These are phyloP conservation scores for Cotesia typhae DNA, from an alignment of 1,140 invertebrate genomes.

Conservation along the genomic window DNA sequence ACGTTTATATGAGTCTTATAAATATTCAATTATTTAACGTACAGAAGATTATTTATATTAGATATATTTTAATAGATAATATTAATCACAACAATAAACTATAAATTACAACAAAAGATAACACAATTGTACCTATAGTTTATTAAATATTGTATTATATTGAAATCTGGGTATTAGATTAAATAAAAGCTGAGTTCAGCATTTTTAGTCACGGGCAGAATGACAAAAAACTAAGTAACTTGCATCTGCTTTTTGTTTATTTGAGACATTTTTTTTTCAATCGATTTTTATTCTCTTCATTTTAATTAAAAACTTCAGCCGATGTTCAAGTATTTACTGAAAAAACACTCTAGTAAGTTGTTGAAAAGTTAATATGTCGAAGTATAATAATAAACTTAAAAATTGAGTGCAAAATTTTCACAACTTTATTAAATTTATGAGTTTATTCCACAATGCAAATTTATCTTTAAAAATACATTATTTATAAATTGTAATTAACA, in stretches of 20 bases:
- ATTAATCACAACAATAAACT: too few relatives aligned
- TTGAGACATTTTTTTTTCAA: constrained; percentile 17
- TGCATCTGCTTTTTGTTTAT: constrained; percentile 3
- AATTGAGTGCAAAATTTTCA: too few relatives aligned
- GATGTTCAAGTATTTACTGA: not conserved
- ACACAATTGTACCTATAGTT: too few relatives aligned
- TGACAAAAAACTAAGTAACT: constrained; percentile 18
- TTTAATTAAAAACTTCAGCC: constrained; percentile 9
- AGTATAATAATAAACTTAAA: too few relatives aligned
- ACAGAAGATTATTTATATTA: not conserved
- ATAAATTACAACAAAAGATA: not conserved
- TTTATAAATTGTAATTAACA: too few relatives aligned
- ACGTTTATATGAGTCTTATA: not conserved
- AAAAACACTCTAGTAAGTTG: not conserved
- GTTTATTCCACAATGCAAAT: too few relatives aligned
- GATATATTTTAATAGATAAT: too few relatives aligned
- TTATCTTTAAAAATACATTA: too few relatives aligned
- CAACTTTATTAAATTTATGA: too few relatives aligned
- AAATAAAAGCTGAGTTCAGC: constrained; percentile 29
- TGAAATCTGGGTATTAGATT: too few relatives aligned
- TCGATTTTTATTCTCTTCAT: constrained; percentile 9
- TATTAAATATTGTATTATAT: too few relatives aligned
- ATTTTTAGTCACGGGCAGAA: constrained; percentile 35
- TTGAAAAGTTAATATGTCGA: too few relatives aligned
- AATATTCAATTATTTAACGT: not conserved